These are phyloP conservation scores for Aspidiotus destructor DNA, from an alignment of 2,888 invertebrate genomes.

Conservation along the genomic window DNA sequence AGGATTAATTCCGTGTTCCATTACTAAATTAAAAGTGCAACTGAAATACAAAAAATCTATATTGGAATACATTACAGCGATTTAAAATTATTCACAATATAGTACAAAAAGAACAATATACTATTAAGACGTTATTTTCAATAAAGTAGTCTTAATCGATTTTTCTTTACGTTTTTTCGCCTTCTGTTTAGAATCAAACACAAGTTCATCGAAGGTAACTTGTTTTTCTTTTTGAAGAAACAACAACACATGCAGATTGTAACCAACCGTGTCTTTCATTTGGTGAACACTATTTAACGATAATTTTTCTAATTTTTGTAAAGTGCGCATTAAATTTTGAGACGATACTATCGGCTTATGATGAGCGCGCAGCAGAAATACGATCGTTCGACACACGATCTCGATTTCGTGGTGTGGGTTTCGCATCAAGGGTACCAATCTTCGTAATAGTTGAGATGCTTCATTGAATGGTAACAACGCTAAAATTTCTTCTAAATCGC, in stretches of 20 bases:
- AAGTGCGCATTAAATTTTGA: constrained; percentile 42
- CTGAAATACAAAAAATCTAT: too few relatives aligned
- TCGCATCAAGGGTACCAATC: constrained; percentile 58
- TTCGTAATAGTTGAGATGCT: constrained; percentile 60
- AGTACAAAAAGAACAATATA: too few relatives aligned
- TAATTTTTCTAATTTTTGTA: constrained; percentile 7
- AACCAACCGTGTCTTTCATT: constrained; percentile 21
- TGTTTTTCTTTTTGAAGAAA: constrained; percentile 20
- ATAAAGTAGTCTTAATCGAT: not conserved
- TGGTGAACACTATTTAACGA: constrained; percentile 3
- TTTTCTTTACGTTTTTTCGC: constrained; percentile 1
- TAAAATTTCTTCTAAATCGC: constrained; percentile 84
- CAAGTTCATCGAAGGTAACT: too few relatives aligned
- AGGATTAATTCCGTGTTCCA: too few relatives aligned
- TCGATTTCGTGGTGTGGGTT: constrained; percentile 59
- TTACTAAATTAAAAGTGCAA: too few relatives aligned
- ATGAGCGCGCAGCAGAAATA: constrained; percentile 67
- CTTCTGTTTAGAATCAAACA: not conserved
- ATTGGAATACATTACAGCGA: too few relatives aligned
- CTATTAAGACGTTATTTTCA: too few relatives aligned
- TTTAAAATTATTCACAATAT: too few relatives aligned
- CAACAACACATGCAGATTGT: constrained; percentile 23
- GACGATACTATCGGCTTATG: constrained; percentile 69
- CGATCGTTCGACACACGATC: constrained; percentile 60
- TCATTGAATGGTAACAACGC: constrained; percentile 69